phyloP scores from a whole-genome alignment of 2,888 invertebrate genomes.

The Spodoptera littoralis region DNA sequence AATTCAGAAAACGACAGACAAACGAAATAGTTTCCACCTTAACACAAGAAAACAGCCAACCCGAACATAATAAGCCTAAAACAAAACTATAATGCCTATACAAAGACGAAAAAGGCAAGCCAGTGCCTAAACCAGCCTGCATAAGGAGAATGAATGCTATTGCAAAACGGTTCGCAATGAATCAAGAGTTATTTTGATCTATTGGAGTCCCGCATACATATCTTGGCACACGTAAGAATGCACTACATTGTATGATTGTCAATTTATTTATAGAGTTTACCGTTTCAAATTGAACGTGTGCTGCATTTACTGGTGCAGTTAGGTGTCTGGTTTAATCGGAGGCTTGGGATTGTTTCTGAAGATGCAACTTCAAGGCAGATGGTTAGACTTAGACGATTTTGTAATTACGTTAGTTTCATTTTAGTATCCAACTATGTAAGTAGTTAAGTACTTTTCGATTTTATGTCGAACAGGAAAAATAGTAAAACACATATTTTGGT shows the following conservation, averaged over 20 bases:
- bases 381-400: background rate
- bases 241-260: conserved; percentile 56
- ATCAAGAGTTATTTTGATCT: conserved; percentile 50
- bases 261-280: conserved; percentile 49
- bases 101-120: conserved; percentile 3
- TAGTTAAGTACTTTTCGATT: no score
- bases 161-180: conserved; percentile 51
- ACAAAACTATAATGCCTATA: conserved; percentile 4
- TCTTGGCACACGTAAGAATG: conserved; percentile 64
- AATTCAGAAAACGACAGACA: no score
- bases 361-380: conserved; percentile 4
- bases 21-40: no score
- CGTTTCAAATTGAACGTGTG: conserved; percentile 44
- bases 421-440: no score
- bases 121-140: conserved; percentile 7
- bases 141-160: conserved; percentile 44
- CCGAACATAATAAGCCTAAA: conserved; percentile 16
- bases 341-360: conserved; percentile 15
- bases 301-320: conserved; percentile 18
- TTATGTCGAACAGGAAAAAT: no score
- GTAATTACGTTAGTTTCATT: no score
- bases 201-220: conserved; percentile 44
- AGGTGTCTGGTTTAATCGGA: conserved; percentile 22
- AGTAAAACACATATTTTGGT: no score
- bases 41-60: conserved; percentile 1